Conservation (phyloP, 2,113 vertebrate genomes). For the Mesembrinibis cayennensis region DNA sequence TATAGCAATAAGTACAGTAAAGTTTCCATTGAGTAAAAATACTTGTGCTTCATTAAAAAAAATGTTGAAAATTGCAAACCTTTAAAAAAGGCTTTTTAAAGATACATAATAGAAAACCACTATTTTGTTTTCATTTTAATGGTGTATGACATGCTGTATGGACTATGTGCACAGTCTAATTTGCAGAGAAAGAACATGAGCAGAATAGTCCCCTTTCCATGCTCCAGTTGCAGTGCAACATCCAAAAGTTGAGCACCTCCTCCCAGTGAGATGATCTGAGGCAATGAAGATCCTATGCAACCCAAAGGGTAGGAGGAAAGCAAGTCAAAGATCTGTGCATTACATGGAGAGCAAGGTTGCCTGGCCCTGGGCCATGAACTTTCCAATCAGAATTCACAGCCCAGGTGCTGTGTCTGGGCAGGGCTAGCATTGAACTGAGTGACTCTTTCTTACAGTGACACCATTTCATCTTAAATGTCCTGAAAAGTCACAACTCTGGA, state of each 20-base stretch:
- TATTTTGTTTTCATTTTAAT: background rate
- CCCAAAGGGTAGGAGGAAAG: background rate
- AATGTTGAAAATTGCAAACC: background rate
- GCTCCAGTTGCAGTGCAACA: accelerated
- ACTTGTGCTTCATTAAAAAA: background rate
- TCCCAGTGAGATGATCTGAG: background rate
- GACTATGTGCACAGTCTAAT: background rate
- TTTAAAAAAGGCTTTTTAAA: background rate
- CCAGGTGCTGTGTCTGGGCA: background rate
- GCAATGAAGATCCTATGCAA: background rate
- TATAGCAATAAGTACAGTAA: background rate
- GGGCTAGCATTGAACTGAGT: background rate
- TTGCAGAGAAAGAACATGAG: background rate
- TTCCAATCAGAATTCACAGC: background rate
- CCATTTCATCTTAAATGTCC: background rate
- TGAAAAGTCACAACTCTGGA: background rate
- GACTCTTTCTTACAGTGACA: background rate
- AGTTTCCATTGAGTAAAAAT: background rate
- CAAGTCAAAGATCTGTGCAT: background rate
- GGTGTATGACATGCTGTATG: background rate
- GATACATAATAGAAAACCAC: background rate
- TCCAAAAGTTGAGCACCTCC: background rate
- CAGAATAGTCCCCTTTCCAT: background rate
- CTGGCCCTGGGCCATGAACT: background rate
- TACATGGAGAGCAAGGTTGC: background rate